Conservation (phyloP, 2,797 vertebrate genomes). For the Coluber constrictor region DNA sequence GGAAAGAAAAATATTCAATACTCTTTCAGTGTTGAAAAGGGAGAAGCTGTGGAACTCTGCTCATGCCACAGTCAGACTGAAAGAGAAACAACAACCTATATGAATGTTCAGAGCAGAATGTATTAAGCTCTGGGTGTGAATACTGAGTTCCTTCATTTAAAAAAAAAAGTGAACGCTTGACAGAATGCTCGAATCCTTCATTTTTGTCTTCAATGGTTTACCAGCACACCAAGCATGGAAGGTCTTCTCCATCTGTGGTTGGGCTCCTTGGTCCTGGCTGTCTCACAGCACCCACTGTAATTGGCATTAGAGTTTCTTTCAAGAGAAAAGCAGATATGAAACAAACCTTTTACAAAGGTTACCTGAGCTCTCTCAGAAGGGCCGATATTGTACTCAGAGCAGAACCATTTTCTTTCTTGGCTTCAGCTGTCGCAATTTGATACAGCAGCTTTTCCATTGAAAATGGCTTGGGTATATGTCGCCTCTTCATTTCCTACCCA, state of each 20-base stretch:
- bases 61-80: not conserved
- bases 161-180: not conserved
- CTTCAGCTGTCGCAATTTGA: conserved; percentile 95
- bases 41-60: not conserved
- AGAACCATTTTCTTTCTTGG: conserved; percentile 92
- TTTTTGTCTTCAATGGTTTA: not conserved
- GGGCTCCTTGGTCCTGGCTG: conserved; percentile 7
- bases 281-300: conserved; percentile 34
- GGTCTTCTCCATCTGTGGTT: conserved; percentile 8
- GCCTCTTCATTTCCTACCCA: conserved; percentile 92
- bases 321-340: conserved; percentile 29
- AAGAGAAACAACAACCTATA: accelerated
- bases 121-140: not conserved
- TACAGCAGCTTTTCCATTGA: conserved; percentile 99
- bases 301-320: conserved; percentile 40
- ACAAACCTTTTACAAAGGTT: conserved; percentile 5
- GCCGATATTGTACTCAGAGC: conserved; percentile 92
- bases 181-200: conserved; percentile 15
- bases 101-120: conserved; percentile 19
- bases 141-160: not conserved
- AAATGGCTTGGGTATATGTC: conserved; percentile 95
- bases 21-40: not conserved
- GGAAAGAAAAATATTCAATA: conserved; percentile 21
- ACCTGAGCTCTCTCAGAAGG: conserved; percentile 99
- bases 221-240: conserved; percentile 20